A percentile compares a stretch with the other conserved stretches of the same genome.
phyloP scores from a whole-genome alignment of 1,140 invertebrate species.

The Bombus turneri region DNA sequence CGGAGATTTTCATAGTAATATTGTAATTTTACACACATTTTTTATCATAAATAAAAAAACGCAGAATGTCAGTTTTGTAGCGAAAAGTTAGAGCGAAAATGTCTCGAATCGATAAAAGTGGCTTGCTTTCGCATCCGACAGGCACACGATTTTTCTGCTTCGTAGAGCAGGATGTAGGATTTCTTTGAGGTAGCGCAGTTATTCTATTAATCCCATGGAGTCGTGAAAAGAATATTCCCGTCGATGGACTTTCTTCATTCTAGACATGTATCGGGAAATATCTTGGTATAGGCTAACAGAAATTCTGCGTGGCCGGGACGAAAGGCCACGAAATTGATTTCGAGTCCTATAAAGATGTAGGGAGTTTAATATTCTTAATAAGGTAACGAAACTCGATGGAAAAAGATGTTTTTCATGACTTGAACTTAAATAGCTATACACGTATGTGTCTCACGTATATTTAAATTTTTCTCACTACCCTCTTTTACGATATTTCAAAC shows the following conservation, averaged over 20 bases:
- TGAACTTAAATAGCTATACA: no score
- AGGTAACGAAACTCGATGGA: background rate
- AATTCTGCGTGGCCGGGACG: background rate
- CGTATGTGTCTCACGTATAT: no score
- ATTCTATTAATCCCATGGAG: background rate
- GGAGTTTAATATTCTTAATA: background rate
- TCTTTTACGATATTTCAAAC: no score
- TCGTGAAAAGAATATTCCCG: conserved; percentile 16
- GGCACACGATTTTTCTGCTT: background rate
- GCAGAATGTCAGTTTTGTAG: no score
- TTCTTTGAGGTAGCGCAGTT: conserved; percentile 4
- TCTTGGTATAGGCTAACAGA: background rate
- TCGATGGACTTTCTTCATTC: background rate
- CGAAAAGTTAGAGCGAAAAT: no score
- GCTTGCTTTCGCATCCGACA: background rate
- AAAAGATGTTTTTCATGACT: no score
- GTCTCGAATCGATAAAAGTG: background rate
- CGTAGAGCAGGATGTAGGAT: background rate
- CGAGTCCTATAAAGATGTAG: no score
- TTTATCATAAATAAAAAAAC: no score
- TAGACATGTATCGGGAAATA: background rate
- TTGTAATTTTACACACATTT: no score
- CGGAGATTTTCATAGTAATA: no score
- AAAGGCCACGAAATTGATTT: background rate
- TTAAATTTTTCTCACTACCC: no score